Conservation (phyloP, 2,113 vertebrate species). For the Centropus unirufus region DNA sequence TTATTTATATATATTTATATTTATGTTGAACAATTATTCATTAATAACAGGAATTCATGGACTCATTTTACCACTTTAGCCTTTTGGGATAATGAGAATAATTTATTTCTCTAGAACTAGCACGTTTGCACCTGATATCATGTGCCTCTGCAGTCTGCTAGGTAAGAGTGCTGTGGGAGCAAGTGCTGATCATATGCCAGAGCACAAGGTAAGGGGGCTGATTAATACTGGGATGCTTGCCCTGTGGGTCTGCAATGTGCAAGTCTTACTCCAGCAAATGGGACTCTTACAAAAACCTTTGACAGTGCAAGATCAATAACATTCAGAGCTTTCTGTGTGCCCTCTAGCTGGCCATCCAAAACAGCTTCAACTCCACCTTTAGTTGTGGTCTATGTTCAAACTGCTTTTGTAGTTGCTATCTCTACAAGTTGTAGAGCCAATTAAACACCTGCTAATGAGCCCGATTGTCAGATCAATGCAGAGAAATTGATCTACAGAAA, state of each 20-base stretch:
- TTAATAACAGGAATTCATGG: neutral
- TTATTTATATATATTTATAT: neutral
- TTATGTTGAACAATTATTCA: neutral
- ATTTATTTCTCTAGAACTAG: neutral
- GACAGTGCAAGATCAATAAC: neutral
- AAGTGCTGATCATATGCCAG: neutral
- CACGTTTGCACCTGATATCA: neutral
- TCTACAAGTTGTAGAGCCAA: neutral
- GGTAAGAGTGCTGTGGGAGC: neutral
- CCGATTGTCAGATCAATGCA: constrained; percentile 8
- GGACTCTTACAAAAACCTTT: neutral
- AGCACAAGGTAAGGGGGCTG: neutral
- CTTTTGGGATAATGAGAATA: neutral
- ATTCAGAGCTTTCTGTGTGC: neutral
- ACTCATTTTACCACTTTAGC: neutral
- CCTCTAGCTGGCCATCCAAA: neutral
- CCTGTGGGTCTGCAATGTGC: neutral
- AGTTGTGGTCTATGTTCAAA: neutral
- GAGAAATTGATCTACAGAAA: constrained; percentile 16
- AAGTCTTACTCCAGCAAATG: neutral
- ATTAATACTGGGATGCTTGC: neutral
- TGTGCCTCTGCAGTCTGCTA: neutral
- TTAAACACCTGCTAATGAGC: constrained; percentile 23
- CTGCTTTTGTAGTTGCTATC: neutral
- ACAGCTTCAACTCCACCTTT: neutral